Base-by-base conservation (phyloP, 2,113 vertebrate genomes). In the Chionomys nivalis region DNA sequence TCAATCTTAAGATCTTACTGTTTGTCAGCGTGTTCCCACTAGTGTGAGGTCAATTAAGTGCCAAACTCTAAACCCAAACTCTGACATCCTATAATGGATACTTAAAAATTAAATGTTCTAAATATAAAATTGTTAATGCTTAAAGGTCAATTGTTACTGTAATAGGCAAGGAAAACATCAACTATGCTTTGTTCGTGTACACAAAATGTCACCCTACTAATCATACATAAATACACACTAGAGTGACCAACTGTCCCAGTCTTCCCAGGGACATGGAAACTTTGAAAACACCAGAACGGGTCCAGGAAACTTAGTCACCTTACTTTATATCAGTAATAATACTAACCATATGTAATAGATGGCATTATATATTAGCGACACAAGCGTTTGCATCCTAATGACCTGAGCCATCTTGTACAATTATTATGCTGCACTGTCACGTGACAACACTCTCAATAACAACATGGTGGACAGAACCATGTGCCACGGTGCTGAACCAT, bases 131-230 rank as follows among this genome's bases (percentile, higher is more conserved):
- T 87, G 49, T 79, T 85, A 94, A 96, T 72, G 81, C 42, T 88
- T 94, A 81, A 91, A 92, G 79, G 36, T 3, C 36, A 24, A 70
- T 77, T 78, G 82, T 58, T 11, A 61, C 42, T 88, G 2, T 58
- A 77, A 86, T 44, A 82, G 91, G 79, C 39, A 81, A 93, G 55
- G 42, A 91, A 97, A 77, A 68, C 79, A n/a, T 76, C 65, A 93
- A 16, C 42, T 95, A 19, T 78, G 42, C 83, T 91, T 79, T 65
- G 55, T 65, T 93, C 21, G 31, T 52, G 47, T 28, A 61, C 87
- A 65, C 31, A 78, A 77, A 94, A 94, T 11, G 8, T 65, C 93
- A 14, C 13, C 83, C 49, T 66, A 5, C 5, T 66, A 7, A 10
- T 89, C 58, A 52, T n/a, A 68, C 9, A 58, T 58, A 79, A 21